Conservation (phyloP, 2,113 vertebrate genomes). For the Plectropomus leopardus region DNA sequence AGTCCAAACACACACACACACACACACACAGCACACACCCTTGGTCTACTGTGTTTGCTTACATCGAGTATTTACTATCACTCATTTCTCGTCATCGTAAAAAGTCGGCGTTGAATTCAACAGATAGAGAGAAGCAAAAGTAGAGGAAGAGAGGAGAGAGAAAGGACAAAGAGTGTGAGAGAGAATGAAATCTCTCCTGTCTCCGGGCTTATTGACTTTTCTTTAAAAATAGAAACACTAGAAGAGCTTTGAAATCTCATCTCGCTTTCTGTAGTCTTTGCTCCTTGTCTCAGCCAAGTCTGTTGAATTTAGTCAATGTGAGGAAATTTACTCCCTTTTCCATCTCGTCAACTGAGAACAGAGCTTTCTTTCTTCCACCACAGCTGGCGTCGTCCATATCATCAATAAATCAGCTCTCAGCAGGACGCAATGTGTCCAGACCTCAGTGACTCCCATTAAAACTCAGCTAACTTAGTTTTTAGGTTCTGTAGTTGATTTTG, state of each 20-base stretch:
- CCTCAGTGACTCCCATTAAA: background rate
- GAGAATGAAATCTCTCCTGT: background rate
- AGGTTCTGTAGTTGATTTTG: no score
- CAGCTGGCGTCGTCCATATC: background rate
- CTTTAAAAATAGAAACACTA: constrained; percentile 71
- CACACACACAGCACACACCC: constrained; percentile 4
- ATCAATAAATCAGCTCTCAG: background rate
- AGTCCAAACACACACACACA: constrained; percentile 29
- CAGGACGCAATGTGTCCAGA: background rate
- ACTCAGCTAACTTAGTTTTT: no score
- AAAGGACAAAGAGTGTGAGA: background rate
- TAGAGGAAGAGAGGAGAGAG: background rate
- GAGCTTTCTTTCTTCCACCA: background rate
- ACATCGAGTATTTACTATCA: background rate
- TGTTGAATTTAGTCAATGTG: background rate
- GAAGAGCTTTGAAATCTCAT: constrained; percentile 38
- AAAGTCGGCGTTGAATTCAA: background rate
- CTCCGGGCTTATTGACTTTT: constrained; percentile 56
- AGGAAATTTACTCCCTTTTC: background rate
- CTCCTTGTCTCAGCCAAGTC: constrained; percentile 9
- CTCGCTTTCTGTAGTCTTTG: background rate
- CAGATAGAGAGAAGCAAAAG: background rate
- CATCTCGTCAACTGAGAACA: background rate
- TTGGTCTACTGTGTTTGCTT: background rate
- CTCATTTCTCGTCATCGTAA: background rate